Percentiles rank a stretch among this genome's conserved stretches.
These are phyloP conservation scores for Centropristis striata DNA, from an alignment of 2,113 vertebrate species.

Conservation along the genomic window DNA sequence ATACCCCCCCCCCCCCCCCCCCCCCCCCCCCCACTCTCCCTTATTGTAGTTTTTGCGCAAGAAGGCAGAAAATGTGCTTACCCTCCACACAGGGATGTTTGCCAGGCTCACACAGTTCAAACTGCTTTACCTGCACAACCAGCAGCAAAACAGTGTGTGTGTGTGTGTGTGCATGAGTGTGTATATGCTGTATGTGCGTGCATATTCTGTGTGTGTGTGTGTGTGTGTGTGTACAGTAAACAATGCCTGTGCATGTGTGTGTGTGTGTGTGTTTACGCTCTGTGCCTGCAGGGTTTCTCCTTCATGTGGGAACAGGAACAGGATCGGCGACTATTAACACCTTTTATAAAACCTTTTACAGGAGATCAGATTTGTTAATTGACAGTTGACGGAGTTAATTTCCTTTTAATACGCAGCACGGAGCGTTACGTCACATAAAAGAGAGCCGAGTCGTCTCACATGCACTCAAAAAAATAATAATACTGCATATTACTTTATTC, in stretches of 20 bases:
- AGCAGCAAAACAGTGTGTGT: slow-evolving; percentile 54
- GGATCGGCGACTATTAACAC: slow-evolving; percentile 54
- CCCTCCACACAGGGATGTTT: slow-evolving; percentile 72
- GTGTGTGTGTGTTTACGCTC: slow-evolving; percentile 7
- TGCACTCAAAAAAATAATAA: too few species aligned
- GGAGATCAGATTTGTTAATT: slow-evolving; percentile 57
- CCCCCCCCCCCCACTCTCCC: slow-evolving; percentile 23
- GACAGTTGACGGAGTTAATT: slow-evolving; percentile 41
- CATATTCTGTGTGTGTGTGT: slow-evolving; percentile 26
- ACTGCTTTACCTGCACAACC: slow-evolving; percentile 74
- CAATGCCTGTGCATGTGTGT: slow-evolving; percentile 44
- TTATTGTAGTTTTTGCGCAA: slow-evolving; percentile 79
- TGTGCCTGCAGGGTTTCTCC: too few species aligned
- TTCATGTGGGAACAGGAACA: slow-evolving; percentile 33
- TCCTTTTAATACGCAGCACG: slow-evolving; percentile 1
- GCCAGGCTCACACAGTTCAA: slow-evolving; percentile 74
- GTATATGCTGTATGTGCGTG: not conserved
- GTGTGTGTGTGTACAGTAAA: slow-evolving; percentile 53
- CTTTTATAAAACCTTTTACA: slow-evolving; percentile 57
- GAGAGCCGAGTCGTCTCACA: slow-evolving; percentile 6
- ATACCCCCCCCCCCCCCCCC: slow-evolving; percentile 3
- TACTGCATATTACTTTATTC: too few species aligned
- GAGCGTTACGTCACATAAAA: not conserved
- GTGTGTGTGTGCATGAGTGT: not conserved
- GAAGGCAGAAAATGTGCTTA: slow-evolving; percentile 85